Evolutionary conservation across 2,113 vertebrate genomes (phyloP).

Genomic region (Geothlypis trichas): DNA sequence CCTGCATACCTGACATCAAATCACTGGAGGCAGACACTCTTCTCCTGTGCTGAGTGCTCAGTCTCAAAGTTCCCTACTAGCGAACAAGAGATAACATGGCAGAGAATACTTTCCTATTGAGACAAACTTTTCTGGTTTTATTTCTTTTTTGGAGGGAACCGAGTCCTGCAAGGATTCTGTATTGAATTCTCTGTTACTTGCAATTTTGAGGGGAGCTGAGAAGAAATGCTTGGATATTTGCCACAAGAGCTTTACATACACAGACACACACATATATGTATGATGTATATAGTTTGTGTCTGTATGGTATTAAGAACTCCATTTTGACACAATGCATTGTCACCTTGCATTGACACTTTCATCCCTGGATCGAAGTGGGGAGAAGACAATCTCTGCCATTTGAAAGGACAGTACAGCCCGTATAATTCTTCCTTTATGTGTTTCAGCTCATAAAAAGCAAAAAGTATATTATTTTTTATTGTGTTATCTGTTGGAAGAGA

Average conservation of each 20-base stretch:
- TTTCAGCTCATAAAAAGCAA: neutral
- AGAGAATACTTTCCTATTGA: neutral
- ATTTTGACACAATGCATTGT: neutral
- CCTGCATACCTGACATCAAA: neutral
- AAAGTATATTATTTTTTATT: neutral
- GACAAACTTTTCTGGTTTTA: neutral
- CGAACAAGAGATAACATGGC: neutral
- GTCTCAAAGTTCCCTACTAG: neutral
- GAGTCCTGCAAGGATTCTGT: neutral
- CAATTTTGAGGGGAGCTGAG: neutral
- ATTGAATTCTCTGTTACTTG: neutral
- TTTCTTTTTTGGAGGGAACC: neutral
- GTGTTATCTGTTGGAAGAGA: neutral
- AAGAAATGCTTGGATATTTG: neutral
- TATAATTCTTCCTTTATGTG: neutral
- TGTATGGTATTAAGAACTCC: neutral
- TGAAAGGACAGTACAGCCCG: neutral
- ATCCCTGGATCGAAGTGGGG: neutral
- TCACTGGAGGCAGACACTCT: neutral
- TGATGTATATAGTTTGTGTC: neutral
- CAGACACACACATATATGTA: accelerated
- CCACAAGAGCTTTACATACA: neutral
- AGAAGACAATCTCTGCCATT: neutral
- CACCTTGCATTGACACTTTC: neutral
- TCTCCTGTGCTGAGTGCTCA: neutral